A percentile compares a stretch with the other conserved stretches of the same genome.
Conservation (phyloP, 2,888 invertebrate species). For the Tridacna gigas region DNA sequence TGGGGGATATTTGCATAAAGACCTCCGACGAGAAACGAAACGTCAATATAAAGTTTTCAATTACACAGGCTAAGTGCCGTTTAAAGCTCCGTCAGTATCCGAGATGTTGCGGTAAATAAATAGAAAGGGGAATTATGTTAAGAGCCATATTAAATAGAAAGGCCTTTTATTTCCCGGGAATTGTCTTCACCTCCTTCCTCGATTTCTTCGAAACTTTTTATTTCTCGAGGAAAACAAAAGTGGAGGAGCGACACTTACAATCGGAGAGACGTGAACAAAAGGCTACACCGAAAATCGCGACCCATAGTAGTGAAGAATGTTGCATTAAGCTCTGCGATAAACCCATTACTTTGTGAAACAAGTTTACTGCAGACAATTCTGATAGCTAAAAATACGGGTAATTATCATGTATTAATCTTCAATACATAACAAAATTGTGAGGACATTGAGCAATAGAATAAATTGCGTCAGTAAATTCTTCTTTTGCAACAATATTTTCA, state of each 20-base stretch:
- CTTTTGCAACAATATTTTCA: no score
- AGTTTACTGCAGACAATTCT: no score
- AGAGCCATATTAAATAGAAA: slow-evolving; percentile 43
- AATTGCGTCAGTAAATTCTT: no score
- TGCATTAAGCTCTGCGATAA: no score
- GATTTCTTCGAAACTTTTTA: not conserved
- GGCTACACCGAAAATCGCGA: no score
- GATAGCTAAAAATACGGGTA: no score
- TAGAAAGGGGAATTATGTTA: slow-evolving; percentile 27
- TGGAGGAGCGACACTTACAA: not conserved
- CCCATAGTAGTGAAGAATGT: no score
- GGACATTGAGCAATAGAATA: no score
- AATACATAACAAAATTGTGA: no score
- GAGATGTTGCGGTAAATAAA: slow-evolving; percentile 26
- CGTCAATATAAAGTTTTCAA: slow-evolving; percentile 67
- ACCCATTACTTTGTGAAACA: no score
- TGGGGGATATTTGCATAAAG: slow-evolving; percentile 70
- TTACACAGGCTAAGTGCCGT: slow-evolving; percentile 63
- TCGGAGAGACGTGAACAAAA: slow-evolving; percentile 1
- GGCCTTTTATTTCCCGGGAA: slow-evolving; percentile 23
- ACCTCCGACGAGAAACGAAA: slow-evolving; percentile 67
- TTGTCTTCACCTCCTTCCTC: slow-evolving; percentile 6
- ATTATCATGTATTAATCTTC: no score
- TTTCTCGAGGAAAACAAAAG: slow-evolving; percentile 20
- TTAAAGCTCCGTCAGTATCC: slow-evolving; percentile 26